A percentile compares a stretch with the other conserved stretches of the same genome.
Conservation (phyloP, 2,797 vertebrate species). For the Rhodeus uyekii region DNA sequence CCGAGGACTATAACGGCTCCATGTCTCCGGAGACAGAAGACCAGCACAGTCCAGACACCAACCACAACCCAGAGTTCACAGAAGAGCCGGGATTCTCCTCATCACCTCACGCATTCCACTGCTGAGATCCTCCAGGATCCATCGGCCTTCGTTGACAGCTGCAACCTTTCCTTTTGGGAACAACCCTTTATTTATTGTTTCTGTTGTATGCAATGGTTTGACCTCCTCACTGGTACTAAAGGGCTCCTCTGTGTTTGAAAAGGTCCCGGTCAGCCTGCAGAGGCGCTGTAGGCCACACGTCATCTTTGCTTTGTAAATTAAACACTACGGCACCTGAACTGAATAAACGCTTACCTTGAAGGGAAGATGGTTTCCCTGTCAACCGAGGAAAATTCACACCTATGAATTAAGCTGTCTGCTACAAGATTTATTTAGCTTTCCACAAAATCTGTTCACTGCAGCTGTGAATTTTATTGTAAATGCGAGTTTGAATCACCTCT, state of each 20-base stretch:
- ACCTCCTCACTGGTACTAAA: constrained; percentile 89
- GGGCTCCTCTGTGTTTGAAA: constrained; percentile 49
- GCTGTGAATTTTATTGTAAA: constrained; percentile 39
- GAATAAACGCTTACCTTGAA: not conserved
- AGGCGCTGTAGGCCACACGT: constrained; percentile 23
- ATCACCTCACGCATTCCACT: constrained; percentile 72
- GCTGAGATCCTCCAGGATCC: constrained; percentile 78
- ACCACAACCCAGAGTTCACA: constrained; percentile 82
- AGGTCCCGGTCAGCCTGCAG: constrained; percentile 27
- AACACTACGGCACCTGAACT: constrained; percentile 47
- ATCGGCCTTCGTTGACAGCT: no score
- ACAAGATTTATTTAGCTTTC: constrained; percentile 17
- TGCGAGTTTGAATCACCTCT: constrained; percentile 78
- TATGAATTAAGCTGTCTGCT: not conserved
- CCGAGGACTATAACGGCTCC: constrained; percentile 89
- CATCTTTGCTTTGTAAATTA: constrained; percentile 39
- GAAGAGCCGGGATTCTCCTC: constrained; percentile 80
- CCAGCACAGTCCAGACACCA: constrained; percentile 90
- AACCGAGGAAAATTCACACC: not conserved
- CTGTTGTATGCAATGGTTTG: constrained; percentile 80
- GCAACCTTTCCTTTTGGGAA: constrained; percentile 85
- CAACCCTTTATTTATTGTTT: constrained; percentile 87
- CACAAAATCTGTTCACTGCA: constrained; percentile 20
- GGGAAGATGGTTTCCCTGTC: not conserved
- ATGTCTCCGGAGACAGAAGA: constrained; percentile 90